A percentile compares a stretch with the other conserved stretches of the same genome.
These are phyloP conservation scores for Meghimatium bilineatum DNA, from an alignment of 2,888 invertebrate genomes.

Conservation along the genomic window DNA sequence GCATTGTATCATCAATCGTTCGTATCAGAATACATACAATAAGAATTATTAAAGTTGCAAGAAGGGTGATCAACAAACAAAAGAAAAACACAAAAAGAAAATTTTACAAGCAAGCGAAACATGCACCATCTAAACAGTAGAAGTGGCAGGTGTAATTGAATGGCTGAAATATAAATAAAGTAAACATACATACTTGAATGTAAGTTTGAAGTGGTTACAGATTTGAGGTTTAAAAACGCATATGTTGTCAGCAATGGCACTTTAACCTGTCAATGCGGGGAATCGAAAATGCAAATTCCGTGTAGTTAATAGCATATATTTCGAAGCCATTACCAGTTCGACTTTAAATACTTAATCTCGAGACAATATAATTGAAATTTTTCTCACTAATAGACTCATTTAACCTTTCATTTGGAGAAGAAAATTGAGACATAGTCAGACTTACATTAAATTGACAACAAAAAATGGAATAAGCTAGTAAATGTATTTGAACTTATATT, in stretches of 20 bases:
- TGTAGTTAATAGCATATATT: neutral
- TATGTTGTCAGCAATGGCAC: neutral
- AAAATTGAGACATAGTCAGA: neutral
- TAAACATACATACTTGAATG: too few relatives aligned
- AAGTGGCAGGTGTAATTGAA: too few relatives aligned
- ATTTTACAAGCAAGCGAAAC: too few relatives aligned
- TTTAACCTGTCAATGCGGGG: neutral
- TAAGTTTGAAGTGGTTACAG: too few relatives aligned
- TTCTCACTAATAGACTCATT: neutral
- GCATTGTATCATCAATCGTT: too few relatives aligned
- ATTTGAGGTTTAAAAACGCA: neutral
- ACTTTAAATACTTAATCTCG: neutral
- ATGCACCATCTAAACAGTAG: too few relatives aligned
- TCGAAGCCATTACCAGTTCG: neutral
- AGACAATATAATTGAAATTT: neutral
- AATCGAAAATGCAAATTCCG: constrained; percentile 3
- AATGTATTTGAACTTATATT: neutral
- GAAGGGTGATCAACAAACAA: too few relatives aligned
- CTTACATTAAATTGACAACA: neutral
- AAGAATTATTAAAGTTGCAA: too few relatives aligned
- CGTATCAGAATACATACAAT: too few relatives aligned
- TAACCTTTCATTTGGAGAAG: neutral
- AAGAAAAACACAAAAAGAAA: too few relatives aligned
- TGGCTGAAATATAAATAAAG: too few relatives aligned
- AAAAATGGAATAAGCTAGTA: too few relatives aligned